These are phyloP conservation scores for Prunella strophiata DNA, from an alignment of 2,797 vertebrate species.

Conservation along the genomic window DNA sequence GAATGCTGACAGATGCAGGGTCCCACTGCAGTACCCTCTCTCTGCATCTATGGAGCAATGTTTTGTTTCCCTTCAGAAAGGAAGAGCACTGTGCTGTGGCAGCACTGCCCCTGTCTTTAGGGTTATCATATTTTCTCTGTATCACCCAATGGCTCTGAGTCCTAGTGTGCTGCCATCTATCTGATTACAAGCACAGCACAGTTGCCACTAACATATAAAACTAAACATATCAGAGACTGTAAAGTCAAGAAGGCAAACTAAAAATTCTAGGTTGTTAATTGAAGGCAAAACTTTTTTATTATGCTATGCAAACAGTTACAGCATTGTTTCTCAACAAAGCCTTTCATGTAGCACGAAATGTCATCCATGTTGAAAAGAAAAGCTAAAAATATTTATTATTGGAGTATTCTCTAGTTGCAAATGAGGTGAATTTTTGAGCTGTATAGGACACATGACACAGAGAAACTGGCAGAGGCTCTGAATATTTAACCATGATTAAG, in stretches of 20 bases:
- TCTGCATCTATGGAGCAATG: not conserved
- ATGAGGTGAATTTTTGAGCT: not conserved
- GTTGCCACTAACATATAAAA: not conserved
- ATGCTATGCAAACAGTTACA: not conserved
- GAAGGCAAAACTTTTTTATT: not conserved
- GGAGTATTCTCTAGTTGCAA: not conserved
- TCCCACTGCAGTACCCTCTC: not conserved
- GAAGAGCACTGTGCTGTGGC: not conserved
- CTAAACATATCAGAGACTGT: not conserved
- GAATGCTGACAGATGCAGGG: not conserved
- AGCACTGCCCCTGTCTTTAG: not conserved
- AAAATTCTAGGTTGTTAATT: not conserved
- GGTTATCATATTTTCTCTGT: not conserved
- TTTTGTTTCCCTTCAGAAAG: not conserved
- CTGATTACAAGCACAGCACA: not conserved
- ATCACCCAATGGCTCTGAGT: not conserved
- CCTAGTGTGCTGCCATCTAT: not conserved
- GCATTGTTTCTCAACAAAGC: not conserved
- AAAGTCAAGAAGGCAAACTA: not conserved
- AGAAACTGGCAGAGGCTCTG: not conserved
- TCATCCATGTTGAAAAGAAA: not conserved
- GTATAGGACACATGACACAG: not conserved
- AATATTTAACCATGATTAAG: slow-evolving; percentile 56
- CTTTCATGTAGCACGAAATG: not conserved
- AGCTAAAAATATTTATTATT: not conserved